Percentiles rank a stretch among this genome's conserved stretches.
Evolutionary conservation across 2,113 vertebrate genomes (phyloP).

Genomic region (Laticauda laticaudata): DNA sequence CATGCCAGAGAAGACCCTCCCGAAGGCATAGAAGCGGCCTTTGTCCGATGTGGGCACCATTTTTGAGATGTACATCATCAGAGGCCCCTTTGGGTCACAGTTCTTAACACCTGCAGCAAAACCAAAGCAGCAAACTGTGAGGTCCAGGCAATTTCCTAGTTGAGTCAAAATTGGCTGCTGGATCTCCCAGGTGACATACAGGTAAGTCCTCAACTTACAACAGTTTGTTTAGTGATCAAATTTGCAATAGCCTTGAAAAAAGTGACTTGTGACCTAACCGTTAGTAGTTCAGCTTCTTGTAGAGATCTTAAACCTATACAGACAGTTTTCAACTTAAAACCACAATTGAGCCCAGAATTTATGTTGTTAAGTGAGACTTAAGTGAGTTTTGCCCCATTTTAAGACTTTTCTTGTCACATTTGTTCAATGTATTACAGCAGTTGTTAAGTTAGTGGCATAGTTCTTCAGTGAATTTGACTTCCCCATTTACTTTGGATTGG

Average conservation of each 20-base stretch:
- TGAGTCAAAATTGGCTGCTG: not conserved
- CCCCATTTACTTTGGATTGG: no score
- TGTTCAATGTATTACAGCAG: no score
- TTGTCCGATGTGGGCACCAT: conserved; percentile 69
- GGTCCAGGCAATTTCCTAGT: not conserved
- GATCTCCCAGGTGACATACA: not conserved
- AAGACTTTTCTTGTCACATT: no score
- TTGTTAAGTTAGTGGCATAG: no score
- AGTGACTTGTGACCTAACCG: not conserved
- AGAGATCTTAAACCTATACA: not conserved
- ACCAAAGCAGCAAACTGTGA: not conserved
- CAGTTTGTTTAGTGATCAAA: not conserved
- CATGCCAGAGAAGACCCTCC: conserved; percentile 65
- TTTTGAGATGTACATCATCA: conserved; percentile 72
- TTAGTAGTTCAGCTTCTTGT: no score
- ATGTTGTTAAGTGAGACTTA: no score
- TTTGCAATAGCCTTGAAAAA: not conserved
- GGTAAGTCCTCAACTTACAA: no score
- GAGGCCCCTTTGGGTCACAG: conserved; percentile 66
- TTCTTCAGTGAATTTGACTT: no score
- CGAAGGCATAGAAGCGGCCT: conserved; percentile 68
- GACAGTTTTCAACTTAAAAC: no score
- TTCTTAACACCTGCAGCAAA: conserved; percentile 63
- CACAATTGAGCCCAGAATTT: no score
- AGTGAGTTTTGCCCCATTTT: no score